Base-by-base conservation (phyloP, 2,797 vertebrate species). In the Acrossocheilus wenchowensis region DNA sequence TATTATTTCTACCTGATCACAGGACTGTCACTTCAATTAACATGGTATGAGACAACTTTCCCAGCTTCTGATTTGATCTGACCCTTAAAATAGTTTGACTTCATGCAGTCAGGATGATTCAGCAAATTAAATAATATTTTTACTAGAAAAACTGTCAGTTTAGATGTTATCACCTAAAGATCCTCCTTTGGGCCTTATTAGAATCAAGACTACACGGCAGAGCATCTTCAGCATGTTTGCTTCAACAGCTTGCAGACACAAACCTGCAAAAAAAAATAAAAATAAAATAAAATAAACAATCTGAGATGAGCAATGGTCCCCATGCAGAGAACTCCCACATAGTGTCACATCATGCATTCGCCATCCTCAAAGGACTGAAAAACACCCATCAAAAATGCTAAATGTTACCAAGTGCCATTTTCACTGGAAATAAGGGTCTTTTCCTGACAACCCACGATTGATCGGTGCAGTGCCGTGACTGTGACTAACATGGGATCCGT, bases 301-400 rank as follows among this genome's bases (percentile, higher is more conserved):
- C 66, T 41, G 3, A 84, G n/a, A 69, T 57, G 36, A 78, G 19
- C 64, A 78, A 78, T 21, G 39, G 74, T 69, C 62, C 48, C 36
- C 48, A 78, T 57, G 34, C 36, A 57, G 48, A 85, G 66, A 84
- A 78, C 62, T 66, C 83, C 73, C 48, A 68, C 73, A 41, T 50
- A 36, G 48, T 23, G 36, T 30, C 64, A 71, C 45, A 78, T 36
- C 5, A 71, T 57, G 36, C 36, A 43, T 78, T 43, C 2, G 2
- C 3, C 4, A 0, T 78, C 62, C 74, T 78, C 48, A 78, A 26
- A 39, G 60, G 19, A 39, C 52, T 54, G 19, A 82, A 69, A 84
- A 85, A 54, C 17, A 45, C 50, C 15, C 45, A 69, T 69, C 36
- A 85, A 79, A 79, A 26, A 60, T 30, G 74, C 48, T 30, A 57